Evolutionary conservation across 2,113 vertebrate genomes (phyloP), one percentile per base, ranked within the genome.

Genomic region (Motacilla alba): DNA sequence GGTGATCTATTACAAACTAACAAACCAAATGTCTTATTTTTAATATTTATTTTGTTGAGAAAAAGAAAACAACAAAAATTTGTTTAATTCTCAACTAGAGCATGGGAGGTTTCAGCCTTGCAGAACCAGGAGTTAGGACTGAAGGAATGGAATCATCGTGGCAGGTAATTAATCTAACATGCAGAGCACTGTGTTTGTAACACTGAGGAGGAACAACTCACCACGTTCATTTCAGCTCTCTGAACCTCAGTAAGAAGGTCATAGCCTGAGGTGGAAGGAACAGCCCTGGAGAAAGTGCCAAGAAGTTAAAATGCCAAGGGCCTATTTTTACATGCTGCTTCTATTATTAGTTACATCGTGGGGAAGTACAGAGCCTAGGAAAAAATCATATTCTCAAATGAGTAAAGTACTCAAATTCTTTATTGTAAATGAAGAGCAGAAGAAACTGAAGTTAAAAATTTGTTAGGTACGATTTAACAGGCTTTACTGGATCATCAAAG

Each of bases 301-400:
- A 93, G 93, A 91, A 86, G 59, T 80, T 95, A 85, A 95, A 93
- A 97, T 85, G 90, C 93, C 88, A 97, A 94, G 35, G 62, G 50
- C 12, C 89, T 96, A 91, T 95, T 94, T 95, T 95, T 90, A 90
- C 44, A 64, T 1, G 0, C 52, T 75, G 80, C 35, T 95, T 90
- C 89, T 95, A 82, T 96, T 95, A 87, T 95, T 87, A 93, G 93
- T 69, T 88, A 52, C 87, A 60, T 39, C 15, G 8, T 31, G 80
- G 94, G 85, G 83, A 93, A 92, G 35, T 53, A 72, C 53, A 92
- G 60, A 72, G n/a, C 21, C 37, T 8, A 56, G 37, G 33, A 75
- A 88, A 94, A 93, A 74, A 43, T 60, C n/a, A 27, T 60, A 21
- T n/a, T 86, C 68, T 78, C 56, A 58, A 93, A 82, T 0, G 15